Base-by-base conservation (phyloP, 35 echinoderm and acorn worm genomes). In the Stichopus chloronotus region DNA sequence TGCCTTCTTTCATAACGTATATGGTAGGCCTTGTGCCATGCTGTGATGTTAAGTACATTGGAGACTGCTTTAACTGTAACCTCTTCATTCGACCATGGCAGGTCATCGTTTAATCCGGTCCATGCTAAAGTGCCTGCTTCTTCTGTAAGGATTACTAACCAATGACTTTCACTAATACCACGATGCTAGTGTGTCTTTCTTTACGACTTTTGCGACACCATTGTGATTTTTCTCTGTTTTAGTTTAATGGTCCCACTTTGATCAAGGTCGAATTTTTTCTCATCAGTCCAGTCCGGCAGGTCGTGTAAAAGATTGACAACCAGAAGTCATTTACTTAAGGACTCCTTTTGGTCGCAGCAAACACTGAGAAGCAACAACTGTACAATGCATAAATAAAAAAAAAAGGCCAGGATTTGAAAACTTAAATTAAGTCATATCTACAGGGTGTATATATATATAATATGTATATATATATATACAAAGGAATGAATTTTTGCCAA, bases 401-500 rank as follows among this genome's bases (percentile, higher is more conserved):
- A 69, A 85, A n/a, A 24, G 61, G 61, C 86, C 12, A 25, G 13
- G 86, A 57, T 20, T 21, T n/a, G 59, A 87, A 87, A 71, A 89
- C 82, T 85, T 57, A 85, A 85, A 85, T 78, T 59, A 89, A 74
- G 69, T 89, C 52, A 60, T 89, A 89, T 89, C 5, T 89, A 89
- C 87, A 89, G 55, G 80, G 24, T 12, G 55, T 57, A 52, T 53
- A 65, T 87, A n/a, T 43, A 43, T 43, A 43, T 43, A 43, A 43
- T 43, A 43, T 43, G 9, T 12, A 23, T 57, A 52, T 53, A 65
- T 87, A n/a, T 87, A 65, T 89, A 89, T 72, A 89, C 87, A 65
- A 72, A 89, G 87, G 87, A 89, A 89, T 89, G 87, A 89, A 89
- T 89, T 89, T 78, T 89, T 89, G 87, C 87, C 17, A 72, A 54